These are phyloP conservation scores for Hololepta plana DNA, from an alignment of 2,888 invertebrate species.

Conservation along the genomic window DNA sequence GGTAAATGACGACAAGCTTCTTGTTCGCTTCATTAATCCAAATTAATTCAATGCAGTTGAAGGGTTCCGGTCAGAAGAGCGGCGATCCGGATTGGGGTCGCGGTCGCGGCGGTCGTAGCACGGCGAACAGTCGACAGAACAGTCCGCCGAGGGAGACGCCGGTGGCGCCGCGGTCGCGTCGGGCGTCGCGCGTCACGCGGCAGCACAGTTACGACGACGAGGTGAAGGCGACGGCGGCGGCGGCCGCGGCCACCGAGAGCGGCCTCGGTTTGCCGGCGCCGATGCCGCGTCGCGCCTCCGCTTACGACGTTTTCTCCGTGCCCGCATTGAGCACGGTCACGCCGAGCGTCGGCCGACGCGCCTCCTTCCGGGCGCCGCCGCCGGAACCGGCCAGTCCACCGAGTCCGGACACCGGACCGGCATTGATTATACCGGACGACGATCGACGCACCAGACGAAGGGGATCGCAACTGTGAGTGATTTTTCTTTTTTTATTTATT, in stretches of 20 bases:
- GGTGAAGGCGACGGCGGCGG: conserved; percentile 35
- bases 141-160: conserved; percentile 31
- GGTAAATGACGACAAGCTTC: conserved; percentile 31
- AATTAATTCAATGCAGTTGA: conserved; percentile 32
- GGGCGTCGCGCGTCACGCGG: conserved; percentile 28
- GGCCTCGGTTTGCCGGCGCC: conserved; percentile 51
- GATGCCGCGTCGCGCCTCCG: conserved; percentile 65
- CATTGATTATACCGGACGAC: conserved; percentile 26
- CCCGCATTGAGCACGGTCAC: conserved; percentile 34
- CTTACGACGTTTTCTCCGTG: conserved; percentile 67
- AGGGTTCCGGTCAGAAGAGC: conserved; percentile 40
- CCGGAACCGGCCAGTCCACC: conserved; percentile 36
- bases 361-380: conserved; percentile 40
- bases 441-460: conserved; percentile 57
- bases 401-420: conserved; percentile 31
- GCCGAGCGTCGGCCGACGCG: conserved; percentile 24
- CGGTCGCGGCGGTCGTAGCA: conserved; percentile 35
- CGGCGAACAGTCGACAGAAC: conserved; percentile 41
- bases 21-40: neutral
- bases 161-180: conserved; percentile 13
- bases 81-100: conserved; percentile 36
- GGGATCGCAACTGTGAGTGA: conserved; percentile 70
- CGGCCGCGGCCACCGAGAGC: conserved; percentile 28
- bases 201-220: conserved; percentile 60
- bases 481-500: too few relatives aligned